Conservation (phyloP, 2,797 vertebrate species). For the Tenualosa thibaudeaui region DNA sequence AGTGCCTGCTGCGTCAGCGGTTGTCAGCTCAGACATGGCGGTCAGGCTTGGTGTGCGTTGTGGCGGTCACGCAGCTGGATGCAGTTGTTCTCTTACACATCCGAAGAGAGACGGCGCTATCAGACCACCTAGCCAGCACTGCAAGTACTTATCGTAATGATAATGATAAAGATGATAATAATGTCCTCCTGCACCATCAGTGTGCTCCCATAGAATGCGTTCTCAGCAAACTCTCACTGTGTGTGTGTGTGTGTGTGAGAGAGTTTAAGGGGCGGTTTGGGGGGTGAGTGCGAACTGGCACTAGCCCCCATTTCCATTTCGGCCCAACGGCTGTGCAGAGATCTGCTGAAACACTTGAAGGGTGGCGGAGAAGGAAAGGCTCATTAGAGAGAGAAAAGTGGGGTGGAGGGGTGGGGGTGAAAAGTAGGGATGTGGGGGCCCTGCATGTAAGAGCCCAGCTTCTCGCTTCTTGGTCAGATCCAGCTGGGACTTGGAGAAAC, state of each 20-base stretch:
- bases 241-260: not conserved
- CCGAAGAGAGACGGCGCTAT: not conserved
- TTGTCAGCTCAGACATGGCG: constrained; percentile 1
- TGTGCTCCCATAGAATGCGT: constrained; percentile 39
- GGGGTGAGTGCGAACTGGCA: constrained; percentile 29
- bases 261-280: not conserved
- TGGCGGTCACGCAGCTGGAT: constrained; percentile 33
- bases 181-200: constrained; percentile 33
- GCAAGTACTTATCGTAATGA: constrained; percentile 31
- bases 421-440: not conserved
- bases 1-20: constrained; percentile 33
- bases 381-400: constrained; percentile 45
- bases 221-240: constrained; percentile 33
- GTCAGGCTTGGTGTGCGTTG: not conserved
- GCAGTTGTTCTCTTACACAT: constrained; percentile 20
- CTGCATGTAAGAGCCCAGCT: constrained; percentile 34
- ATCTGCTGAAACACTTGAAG: constrained; percentile 53
- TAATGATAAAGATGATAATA: constrained; percentile 47
- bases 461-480: constrained; percentile 45
- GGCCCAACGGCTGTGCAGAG: constrained; percentile 34
- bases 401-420: not conserved
- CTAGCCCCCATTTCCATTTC: constrained; percentile 27
- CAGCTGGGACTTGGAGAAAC: constrained; percentile 59
- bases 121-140: constrained; percentile 35
- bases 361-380: constrained; percentile 43